Evolutionary conservation across 2,113 vertebrate species (phyloP).

Genomic region (Halcyon malimbica): DNA sequence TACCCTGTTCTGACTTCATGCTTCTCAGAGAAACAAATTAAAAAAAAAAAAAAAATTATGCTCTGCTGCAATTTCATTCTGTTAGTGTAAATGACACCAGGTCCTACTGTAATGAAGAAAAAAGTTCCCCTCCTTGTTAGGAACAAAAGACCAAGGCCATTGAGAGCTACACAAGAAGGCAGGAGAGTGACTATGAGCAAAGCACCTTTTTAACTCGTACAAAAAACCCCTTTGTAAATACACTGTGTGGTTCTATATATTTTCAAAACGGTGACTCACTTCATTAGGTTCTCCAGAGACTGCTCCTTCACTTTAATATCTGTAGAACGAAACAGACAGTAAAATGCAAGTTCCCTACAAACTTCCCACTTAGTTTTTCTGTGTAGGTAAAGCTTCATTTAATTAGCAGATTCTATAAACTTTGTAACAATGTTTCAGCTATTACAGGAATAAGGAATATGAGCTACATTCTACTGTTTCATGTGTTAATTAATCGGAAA

Average conservation of each 20-base stretch:
- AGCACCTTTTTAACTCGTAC: neutral
- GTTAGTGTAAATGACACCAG: neutral
- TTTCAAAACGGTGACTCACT: constrained; percentile 77
- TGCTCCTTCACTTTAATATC: constrained; percentile 98
- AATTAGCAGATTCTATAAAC: neutral
- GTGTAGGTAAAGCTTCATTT: neutral
- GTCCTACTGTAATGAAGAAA: neutral
- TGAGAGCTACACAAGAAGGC: neutral
- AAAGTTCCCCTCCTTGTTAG: neutral
- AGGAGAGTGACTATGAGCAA: neutral
- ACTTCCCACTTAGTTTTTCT: neutral
- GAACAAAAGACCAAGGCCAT: neutral
- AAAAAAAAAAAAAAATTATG: neutral
- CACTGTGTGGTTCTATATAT: neutral
- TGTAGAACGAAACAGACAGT: constrained; percentile 57
- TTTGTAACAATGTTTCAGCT: neutral
- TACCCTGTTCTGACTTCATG: neutral
- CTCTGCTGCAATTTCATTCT: neutral
- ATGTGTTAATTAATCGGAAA: neutral
- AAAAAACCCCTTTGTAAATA: neutral
- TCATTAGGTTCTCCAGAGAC: constrained; percentile 94
- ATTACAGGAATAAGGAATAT: neutral
- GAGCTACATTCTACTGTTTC: neutral
- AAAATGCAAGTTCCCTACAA: neutral
- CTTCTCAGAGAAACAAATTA: neutral